These are phyloP conservation scores for Brachionus asplanchnoidis DNA, from an alignment of 1,140 invertebrate species.

Conservation along the genomic window DNA sequence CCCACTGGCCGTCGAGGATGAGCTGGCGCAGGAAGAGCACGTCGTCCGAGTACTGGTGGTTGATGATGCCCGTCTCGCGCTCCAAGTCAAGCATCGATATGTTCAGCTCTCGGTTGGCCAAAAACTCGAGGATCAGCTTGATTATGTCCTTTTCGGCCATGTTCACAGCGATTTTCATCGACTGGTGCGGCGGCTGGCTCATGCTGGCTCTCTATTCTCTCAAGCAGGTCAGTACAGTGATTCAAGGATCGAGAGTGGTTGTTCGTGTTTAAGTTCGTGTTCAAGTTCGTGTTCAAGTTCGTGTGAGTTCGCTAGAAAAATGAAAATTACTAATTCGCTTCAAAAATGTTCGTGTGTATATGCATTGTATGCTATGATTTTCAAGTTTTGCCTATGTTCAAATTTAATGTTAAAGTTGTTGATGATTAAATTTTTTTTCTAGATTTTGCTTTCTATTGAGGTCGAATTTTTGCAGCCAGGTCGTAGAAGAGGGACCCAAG, in stretches of 20 bases:
- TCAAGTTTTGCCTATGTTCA: not conserved
- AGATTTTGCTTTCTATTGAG: not conserved
- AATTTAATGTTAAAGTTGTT: slow-evolving; percentile 15
- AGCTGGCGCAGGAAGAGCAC: slow-evolving; percentile 81
- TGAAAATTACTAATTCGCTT: not conserved
- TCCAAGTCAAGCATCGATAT: slow-evolving; percentile 79
- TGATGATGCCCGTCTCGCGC: slow-evolving; percentile 81
- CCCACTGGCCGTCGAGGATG: slow-evolving; percentile 95
- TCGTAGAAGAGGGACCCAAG: not conserved
- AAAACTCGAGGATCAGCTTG: slow-evolving; percentile 81
- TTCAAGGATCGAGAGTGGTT: too few species aligned
- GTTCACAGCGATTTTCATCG: not conserved
- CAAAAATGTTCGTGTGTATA: not conserved
- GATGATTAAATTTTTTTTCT: not conserved
- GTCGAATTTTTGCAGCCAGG: not conserved
- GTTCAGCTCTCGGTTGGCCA: slow-evolving; percentile 75
- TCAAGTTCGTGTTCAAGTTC: not conserved
- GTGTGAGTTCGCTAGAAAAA: not conserved
- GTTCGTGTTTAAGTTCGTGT: not conserved
- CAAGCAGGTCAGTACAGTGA: not conserved
- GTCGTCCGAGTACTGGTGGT: slow-evolving; percentile 81
- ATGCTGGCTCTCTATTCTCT: not conserved
- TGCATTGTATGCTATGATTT: not conserved
- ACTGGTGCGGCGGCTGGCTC: not conserved
- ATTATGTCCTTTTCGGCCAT: slow-evolving; percentile 67